Evolutionary conservation across 2,888 invertebrate species (phyloP).

Genomic region (Ganaspis brasiliensis): DNA sequence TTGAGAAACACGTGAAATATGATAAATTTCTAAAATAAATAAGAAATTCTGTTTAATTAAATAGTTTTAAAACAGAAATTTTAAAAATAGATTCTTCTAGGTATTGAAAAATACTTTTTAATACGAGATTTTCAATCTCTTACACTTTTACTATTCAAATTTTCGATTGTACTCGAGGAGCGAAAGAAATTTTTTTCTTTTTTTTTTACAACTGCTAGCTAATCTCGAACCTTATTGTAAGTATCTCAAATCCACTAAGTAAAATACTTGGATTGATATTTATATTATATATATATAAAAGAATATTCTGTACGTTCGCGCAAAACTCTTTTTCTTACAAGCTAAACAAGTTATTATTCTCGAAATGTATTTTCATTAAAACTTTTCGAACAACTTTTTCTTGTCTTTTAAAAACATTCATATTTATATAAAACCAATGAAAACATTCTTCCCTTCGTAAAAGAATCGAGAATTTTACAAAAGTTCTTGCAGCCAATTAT

Average conservation of each 20-base stretch:
- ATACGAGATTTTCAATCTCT: not conserved
- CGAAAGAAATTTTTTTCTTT: not conserved
- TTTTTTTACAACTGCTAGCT: not conserved
- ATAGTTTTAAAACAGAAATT: no score
- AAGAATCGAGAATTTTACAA: conserved; percentile 49
- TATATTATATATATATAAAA: conserved; percentile 15
- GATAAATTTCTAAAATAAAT: no score
- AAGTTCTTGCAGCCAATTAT: conserved; percentile 52
- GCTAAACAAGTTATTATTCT: conserved; percentile 12
- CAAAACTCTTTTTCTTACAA: conserved; percentile 23
- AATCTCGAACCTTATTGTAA: not conserved
- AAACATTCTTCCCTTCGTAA: conserved; percentile 30
- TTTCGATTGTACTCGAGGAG: conserved; percentile 6
- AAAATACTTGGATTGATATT: conserved; percentile 32
- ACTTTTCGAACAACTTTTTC: conserved; percentile 32
- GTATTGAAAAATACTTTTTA: not conserved
- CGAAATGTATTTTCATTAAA: not conserved
- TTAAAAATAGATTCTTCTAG: no score
- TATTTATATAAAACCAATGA: conserved; percentile 43
- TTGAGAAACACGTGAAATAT: no score
- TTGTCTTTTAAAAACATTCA: conserved; percentile 34
- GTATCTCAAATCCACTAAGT: conserved; percentile 5
- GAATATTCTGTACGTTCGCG: conserved; percentile 15
- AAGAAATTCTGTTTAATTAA: not conserved
- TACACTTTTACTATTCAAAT: not conserved